These are phyloP conservation scores for Erithacus rubecula DNA, from an alignment of 2,797 vertebrate species.

Conservation along the genomic window DNA sequence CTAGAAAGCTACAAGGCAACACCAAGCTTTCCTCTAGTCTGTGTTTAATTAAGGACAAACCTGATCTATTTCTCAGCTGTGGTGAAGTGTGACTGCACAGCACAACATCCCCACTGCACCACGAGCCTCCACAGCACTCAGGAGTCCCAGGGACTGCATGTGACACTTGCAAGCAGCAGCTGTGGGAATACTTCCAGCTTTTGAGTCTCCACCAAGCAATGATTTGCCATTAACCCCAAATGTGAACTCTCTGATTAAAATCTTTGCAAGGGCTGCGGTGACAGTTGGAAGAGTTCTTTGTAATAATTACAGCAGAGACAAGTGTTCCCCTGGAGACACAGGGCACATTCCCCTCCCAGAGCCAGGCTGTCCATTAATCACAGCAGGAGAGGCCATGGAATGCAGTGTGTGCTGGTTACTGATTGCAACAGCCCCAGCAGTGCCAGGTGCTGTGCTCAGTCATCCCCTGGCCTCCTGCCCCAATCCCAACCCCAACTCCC, in stretches of 20 bases:
- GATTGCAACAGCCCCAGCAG: neutral
- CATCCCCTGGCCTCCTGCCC: neutral
- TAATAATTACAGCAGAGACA: slow-evolving; percentile 57
- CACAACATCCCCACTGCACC: neutral
- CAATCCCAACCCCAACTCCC: neutral
- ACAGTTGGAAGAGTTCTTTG: slow-evolving; percentile 52
- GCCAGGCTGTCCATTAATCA: slow-evolving; percentile 48
- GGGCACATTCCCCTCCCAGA: slow-evolving; percentile 10
- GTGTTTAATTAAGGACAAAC: neutral
- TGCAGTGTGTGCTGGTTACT: neutral
- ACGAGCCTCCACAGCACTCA: neutral
- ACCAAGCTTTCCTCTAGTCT: neutral
- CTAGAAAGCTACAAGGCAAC: neutral
- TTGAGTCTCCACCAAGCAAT: slow-evolving; percentile 8
- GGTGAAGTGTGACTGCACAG: neutral
- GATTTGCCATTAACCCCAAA: slow-evolving; percentile 67
- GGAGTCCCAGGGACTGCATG: neutral
- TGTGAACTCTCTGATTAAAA: slow-evolving; percentile 58
- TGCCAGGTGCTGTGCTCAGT: neutral
- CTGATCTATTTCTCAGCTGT: neutral
- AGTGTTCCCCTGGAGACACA: slow-evolving; percentile 12
- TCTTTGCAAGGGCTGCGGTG: slow-evolving; percentile 34
- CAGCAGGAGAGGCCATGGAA: neutral
- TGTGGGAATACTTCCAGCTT: slow-evolving; percentile 40
- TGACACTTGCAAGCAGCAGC: slow-evolving; percentile 45